Evolutionary conservation across 2,888 invertebrate species (phyloP).

Genomic region (Agonopterix arenella): DNA sequence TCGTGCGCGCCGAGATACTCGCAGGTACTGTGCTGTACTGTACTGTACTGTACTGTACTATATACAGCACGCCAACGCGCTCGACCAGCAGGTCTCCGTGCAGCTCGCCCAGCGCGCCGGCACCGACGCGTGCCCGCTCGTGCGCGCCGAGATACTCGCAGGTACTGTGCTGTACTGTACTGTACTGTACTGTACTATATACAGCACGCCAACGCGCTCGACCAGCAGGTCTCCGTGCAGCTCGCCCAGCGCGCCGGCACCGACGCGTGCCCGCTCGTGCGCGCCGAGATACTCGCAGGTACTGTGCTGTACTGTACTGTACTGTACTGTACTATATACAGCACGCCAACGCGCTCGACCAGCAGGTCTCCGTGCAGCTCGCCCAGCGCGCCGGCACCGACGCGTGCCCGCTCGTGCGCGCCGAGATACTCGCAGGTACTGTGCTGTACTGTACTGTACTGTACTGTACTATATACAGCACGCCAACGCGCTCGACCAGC

Average conservation of each 20-base stretch:
- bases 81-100: background rate
- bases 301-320: slow-evolving; percentile 10
- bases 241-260: slow-evolving; percentile 79
- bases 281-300: slow-evolving; percentile 52
- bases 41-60: background rate
- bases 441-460: slow-evolving; percentile 26
- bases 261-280: background rate
- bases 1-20: slow-evolving; percentile 92
- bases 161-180: too few species aligned
- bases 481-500: slow-evolving; percentile 37
- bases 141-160: background rate
- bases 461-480: slow-evolving; percentile 78
- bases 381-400: slow-evolving; percentile 86
- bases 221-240: slow-evolving; percentile 93
- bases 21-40: slow-evolving; percentile 73
- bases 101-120: background rate
- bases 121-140: background rate
- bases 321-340: slow-evolving; percentile 39
- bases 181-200: background rate
- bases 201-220: slow-evolving; percentile 92
- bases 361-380: slow-evolving; percentile 92
- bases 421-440: slow-evolving; percentile 90
- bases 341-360: slow-evolving; percentile 96
- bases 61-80: background rate
- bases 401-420: slow-evolving; percentile 91